Evolutionary conservation across 2,888 invertebrate species (phyloP), one percentile per base, ranked within the genome.

Genomic region (Adela reaumurella): DNA sequence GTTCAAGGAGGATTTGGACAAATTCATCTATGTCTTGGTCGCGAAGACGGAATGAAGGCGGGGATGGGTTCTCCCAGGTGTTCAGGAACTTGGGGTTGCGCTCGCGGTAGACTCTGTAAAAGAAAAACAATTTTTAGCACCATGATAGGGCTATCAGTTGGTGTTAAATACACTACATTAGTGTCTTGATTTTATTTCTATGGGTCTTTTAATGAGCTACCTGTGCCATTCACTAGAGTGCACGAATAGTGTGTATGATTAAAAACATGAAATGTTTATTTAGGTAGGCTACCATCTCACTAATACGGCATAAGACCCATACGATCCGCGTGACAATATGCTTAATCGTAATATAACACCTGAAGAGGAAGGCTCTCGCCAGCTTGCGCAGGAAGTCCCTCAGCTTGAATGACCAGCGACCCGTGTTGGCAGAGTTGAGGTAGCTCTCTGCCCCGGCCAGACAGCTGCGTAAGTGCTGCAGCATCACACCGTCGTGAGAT

Each of bases 351-450:
- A n/a, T n/a, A n/a, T n/a, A n/a, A n/a, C n/a, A 78, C 70, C 90
- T 83, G 54, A 77, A 69, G 1, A 86, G 70, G 59, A 93, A 88
- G 58, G 83, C 81, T 51, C 76, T 76, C 0, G 88, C 80, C n/a
- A 92, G 70, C 60, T 86, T 87, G 47, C 82, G 79, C 2, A 93
- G 70, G 5, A 91, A 68, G 50, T 88, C 86, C 50, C 84, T 81
- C 1, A 91, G 74, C 54, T 83, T 85, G 53, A 67, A 67, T 0
- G 88, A 83, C 93, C 95, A 96, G 45, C 85, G 81, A 19, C 95
- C 96, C 35, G 81, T 69, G 67, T 97, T 97, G 1, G 94, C 94
- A 47, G 93, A 92, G 71, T 97, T 92, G 58, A 90, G 86, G 69
- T 93, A 96, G 3, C 92, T 90, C 65, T 93, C 92, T 3, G 94